These are phyloP conservation scores for Sarcophaga caerulescens DNA, from an alignment of 2,888 invertebrate species.

Conservation along the genomic window DNA sequence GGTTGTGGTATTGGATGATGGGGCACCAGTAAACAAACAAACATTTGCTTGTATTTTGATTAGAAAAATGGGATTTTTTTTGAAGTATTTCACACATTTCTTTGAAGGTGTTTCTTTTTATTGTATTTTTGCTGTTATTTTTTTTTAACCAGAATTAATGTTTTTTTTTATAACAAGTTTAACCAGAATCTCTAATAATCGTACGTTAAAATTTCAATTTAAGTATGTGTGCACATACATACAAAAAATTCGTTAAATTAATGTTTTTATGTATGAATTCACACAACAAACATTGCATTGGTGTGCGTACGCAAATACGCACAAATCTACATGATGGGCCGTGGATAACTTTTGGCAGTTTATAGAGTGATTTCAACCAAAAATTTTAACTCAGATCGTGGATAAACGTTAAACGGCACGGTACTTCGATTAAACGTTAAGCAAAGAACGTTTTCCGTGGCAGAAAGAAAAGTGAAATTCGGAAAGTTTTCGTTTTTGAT, in stretches of 20 bases:
- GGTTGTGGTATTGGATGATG: not conserved
- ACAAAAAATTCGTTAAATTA: not conserved
- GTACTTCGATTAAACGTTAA: not conserved
- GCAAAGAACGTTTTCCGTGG: not conserved
- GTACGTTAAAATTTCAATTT: not conserved
- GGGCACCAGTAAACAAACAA: constrained; percentile 39
- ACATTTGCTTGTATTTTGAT: not conserved
- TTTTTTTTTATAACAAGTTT: constrained; percentile 44
- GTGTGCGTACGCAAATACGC: not conserved
- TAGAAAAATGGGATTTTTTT: constrained; percentile 1
- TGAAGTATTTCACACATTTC: constrained; percentile 23
- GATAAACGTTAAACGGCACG: constrained; percentile 43
- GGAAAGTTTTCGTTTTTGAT: not conserved
- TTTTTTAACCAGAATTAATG: not conserved
- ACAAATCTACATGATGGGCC: not conserved
- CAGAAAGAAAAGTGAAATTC: constrained; percentile 1
- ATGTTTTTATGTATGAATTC: not conserved
- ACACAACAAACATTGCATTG: not conserved
- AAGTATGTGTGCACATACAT: too few relatives aligned
- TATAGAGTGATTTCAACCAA: constrained; percentile 56
- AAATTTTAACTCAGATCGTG: constrained; percentile 43
- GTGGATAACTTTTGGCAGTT: constrained; percentile 5
- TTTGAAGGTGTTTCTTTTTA: not conserved
- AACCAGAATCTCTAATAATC: constrained; percentile 42
- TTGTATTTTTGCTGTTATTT: not conserved